Percentiles rank a stretch among this genome's conserved stretches.
Evolutionary conservation across 1,140 invertebrate species (phyloP).

Genomic region (Nephila pilipes): DNA sequence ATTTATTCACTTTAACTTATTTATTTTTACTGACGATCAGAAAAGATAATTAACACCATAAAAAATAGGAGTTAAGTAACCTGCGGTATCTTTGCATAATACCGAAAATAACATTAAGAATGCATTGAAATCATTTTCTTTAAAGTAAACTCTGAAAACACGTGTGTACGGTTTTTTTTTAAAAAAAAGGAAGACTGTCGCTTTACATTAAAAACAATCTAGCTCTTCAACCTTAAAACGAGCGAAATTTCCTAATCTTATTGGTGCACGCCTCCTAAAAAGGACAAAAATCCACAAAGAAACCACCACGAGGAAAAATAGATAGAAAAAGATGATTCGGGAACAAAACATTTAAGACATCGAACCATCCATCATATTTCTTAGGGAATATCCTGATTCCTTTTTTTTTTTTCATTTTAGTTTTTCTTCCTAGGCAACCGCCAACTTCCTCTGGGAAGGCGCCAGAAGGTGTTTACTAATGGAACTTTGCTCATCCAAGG

Average conservation of each 20-base stretch:
- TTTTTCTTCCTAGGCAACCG: conserved; percentile 83
- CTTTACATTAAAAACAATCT: background rate
- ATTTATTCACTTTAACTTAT: too few relatives aligned
- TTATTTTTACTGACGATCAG: too few relatives aligned
- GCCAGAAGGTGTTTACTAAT: conserved; percentile 96
- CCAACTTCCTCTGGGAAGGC: conserved; percentile 94
- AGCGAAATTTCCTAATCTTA: background rate
- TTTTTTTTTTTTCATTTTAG: conserved; percentile 15
- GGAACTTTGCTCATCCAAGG: conserved; percentile 96
- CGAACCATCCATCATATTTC: conserved; percentile 57
- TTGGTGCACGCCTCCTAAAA: background rate
- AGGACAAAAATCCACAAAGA: background rate
- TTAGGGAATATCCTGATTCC: conserved; percentile 24
- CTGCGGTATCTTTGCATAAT: too few relatives aligned
- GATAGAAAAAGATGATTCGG: background rate
- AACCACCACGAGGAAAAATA: conserved; percentile 16
- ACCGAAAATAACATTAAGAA: too few relatives aligned
- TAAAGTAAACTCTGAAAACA: too few relatives aligned
- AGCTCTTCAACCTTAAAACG: background rate
- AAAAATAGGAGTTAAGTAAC: too few relatives aligned
- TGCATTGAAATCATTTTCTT: too few relatives aligned
- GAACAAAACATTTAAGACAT: conserved; percentile 66
- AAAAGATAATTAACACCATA: too few relatives aligned
- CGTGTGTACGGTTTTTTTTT: too few relatives aligned
- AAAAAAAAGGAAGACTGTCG: background rate